Conservation (phyloP, 2,113 vertebrate genomes). For the Mixornis gularis region DNA sequence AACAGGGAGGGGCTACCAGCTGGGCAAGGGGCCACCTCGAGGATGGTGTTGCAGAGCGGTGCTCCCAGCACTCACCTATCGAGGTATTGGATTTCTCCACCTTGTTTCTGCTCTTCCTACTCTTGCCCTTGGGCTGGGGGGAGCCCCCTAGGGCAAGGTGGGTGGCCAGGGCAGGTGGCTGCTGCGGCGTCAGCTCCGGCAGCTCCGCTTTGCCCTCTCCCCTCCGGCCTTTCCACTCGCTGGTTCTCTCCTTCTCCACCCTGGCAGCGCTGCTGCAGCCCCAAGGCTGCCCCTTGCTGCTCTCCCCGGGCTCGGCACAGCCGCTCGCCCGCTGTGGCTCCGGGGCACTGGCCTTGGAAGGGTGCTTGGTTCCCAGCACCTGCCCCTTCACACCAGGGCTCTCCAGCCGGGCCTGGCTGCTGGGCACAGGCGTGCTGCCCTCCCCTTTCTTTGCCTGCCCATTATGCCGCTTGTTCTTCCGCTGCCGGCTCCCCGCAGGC, state of each 20-base stretch:
- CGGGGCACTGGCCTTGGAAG: background rate
- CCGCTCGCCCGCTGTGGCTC: constrained; percentile 42
- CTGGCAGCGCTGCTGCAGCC: constrained; percentile 39
- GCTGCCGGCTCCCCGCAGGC: constrained; percentile 67
- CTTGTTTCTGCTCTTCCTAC: constrained; percentile 90
- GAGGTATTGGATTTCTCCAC: constrained; percentile 82
- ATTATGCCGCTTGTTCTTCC: constrained; percentile 87
- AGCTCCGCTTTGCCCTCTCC: constrained; percentile 53
- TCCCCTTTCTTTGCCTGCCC: constrained; percentile 73
- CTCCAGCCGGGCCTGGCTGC: constrained; percentile 60
- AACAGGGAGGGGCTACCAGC: background rate
- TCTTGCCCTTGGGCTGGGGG: constrained; percentile 86
- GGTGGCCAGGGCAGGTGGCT: background rate
- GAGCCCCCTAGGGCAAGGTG: constrained; percentile 59
- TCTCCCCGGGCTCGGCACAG: constrained; percentile 65
- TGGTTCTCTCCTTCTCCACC: constrained; percentile 71
- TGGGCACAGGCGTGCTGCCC: background rate
- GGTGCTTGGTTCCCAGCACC: constrained; percentile 68
- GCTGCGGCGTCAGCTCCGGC: background rate
- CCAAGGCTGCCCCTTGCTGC: constrained; percentile 64
- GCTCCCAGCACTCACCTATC: constrained; percentile 75
- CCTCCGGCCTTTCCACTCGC: constrained; percentile 60
- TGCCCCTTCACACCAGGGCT: constrained; percentile 67
- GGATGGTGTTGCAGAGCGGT: rapidly evolving
- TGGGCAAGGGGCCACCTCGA: rapidly evolving